Conservation (phyloP, 2,113 vertebrate species). For the Chaetorhynchus papuensis region DNA sequence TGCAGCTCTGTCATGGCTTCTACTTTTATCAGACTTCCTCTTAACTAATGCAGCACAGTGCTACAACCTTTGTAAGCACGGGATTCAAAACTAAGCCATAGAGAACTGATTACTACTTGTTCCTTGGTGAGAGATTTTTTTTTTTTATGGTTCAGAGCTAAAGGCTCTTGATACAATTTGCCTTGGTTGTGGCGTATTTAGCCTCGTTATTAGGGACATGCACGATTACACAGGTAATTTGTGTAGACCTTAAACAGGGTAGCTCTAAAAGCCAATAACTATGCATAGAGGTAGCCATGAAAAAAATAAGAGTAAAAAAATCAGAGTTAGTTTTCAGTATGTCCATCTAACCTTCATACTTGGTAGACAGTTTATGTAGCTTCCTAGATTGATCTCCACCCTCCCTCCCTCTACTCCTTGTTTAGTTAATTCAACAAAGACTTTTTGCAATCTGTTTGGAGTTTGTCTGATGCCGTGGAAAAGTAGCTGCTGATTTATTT, state of each 20-base stretch:
- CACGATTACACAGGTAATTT: conserved; percentile 48
- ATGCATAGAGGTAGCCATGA: neutral
- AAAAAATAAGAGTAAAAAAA: neutral
- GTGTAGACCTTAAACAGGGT: conserved; percentile 1
- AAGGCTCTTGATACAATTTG: conserved; percentile 36
- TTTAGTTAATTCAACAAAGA: conserved; percentile 82
- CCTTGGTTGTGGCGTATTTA: conserved; percentile 46
- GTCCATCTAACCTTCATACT: conserved; percentile 41
- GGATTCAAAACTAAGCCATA: conserved; percentile 7
- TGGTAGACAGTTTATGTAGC: conserved; percentile 70
- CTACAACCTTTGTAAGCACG: neutral
- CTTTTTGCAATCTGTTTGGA: conserved; percentile 82
- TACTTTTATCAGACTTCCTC: conserved; percentile 15
- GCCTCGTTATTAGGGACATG: conserved; percentile 46
- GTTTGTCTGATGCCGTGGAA: conserved; percentile 82
- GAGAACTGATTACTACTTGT: conserved; percentile 10
- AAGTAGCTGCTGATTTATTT: conserved; percentile 93
- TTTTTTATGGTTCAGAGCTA: neutral
- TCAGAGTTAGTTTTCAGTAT: conserved; percentile 37
- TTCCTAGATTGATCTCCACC: conserved; percentile 68
- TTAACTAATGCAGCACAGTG: neutral
- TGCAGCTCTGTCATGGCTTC: neutral
- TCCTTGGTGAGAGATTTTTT: neutral
- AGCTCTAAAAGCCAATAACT: neutral
- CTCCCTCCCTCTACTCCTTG: conserved; percentile 65